Percentiles rank a stretch among this genome's conserved stretches.
Evolutionary conservation across 2,888 invertebrate genomes (phyloP).

Genomic region (Caenorhabditis zanzibari): DNA sequence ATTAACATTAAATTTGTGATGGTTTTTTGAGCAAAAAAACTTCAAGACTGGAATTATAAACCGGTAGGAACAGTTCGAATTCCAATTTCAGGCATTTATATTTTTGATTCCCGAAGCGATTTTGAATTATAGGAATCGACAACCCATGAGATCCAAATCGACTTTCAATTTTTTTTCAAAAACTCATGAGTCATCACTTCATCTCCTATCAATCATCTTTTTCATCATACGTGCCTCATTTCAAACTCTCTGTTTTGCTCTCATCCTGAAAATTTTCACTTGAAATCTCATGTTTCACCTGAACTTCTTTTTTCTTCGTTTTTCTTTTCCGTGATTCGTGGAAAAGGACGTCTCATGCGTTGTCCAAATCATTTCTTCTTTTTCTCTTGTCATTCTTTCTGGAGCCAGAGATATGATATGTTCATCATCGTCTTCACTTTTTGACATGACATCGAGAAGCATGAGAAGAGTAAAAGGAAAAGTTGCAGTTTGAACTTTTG

Average conservation of each 20-base stretch:
- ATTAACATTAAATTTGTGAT: too few relatives aligned
- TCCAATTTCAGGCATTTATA: too few relatives aligned
- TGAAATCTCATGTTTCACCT: slow-evolving; percentile 58
- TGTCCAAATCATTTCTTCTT: slow-evolving; percentile 52
- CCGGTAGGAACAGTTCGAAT: too few relatives aligned
- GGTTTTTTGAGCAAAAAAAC: too few relatives aligned
- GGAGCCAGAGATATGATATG: slow-evolving; percentile 52
- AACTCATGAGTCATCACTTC: slow-evolving; percentile 9
- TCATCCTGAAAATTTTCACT: background rate
- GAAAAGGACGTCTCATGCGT: slow-evolving; percentile 46
- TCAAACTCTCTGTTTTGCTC: slow-evolving; percentile 62
- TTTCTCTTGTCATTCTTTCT: slow-evolving; percentile 12
- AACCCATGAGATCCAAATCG: too few relatives aligned
- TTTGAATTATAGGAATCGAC: background rate
- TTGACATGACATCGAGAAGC: slow-evolving; percentile 27
- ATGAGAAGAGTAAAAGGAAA: slow-evolving; percentile 4
- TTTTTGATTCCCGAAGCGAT: too few relatives aligned
- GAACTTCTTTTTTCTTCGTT: slow-evolving; percentile 35
- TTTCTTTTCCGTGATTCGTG: slow-evolving; percentile 28
- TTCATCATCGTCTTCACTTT: slow-evolving; percentile 40
- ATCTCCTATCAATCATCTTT: slow-evolving; percentile 48
- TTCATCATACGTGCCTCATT: slow-evolving; percentile 54
- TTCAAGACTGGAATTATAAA: too few relatives aligned
- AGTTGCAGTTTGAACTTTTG: slow-evolving; percentile 12
- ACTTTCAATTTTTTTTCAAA: background rate